Conservation (phyloP, 2,888 invertebrate species). For the Eretmocerus hayati region DNA sequence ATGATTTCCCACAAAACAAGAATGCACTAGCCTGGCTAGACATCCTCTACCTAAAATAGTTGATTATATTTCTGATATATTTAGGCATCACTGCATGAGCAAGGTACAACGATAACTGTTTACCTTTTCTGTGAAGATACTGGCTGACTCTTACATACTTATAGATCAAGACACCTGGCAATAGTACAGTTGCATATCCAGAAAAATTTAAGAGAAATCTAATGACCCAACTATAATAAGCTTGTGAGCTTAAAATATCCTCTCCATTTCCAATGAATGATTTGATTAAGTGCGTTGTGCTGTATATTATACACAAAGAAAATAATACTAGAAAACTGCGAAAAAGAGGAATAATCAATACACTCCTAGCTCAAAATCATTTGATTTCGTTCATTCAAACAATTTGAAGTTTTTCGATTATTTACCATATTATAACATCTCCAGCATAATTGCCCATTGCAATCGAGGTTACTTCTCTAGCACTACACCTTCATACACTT, state of each 20-base stretch:
- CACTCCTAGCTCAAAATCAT: too few species aligned
- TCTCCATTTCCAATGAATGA: slow-evolving; percentile 34
- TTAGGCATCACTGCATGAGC: background rate
- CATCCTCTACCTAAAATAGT: slow-evolving; percentile 43
- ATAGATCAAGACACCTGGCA: slow-evolving; percentile 78
- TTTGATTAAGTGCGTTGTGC: slow-evolving; percentile 46
- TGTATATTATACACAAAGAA: slow-evolving; percentile 47
- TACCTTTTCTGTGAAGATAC: slow-evolving; percentile 73
- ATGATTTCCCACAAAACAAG: slow-evolving; percentile 52
- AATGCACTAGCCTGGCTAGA: slow-evolving; percentile 46
- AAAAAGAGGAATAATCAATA: slow-evolving; percentile 1
- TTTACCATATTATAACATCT: slow-evolving; percentile 44
- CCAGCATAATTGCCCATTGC: slow-evolving; percentile 41
- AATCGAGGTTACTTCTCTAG: slow-evolving; percentile 15
- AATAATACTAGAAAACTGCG: slow-evolving; percentile 46
- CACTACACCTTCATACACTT: too few species aligned
- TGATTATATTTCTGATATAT: background rate
- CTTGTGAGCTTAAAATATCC: slow-evolving; percentile 34
- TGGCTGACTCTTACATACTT: slow-evolving; percentile 72
- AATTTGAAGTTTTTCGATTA: too few species aligned
- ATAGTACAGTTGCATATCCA: slow-evolving; percentile 81
- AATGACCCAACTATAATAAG: slow-evolving; percentile 65
- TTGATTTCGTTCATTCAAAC: too few species aligned
- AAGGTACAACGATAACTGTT: background rate
- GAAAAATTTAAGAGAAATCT: slow-evolving; percentile 72